These are phyloP conservation scores for Grallaria varia DNA, from an alignment of 2,113 vertebrate species.

Conservation along the genomic window DNA sequence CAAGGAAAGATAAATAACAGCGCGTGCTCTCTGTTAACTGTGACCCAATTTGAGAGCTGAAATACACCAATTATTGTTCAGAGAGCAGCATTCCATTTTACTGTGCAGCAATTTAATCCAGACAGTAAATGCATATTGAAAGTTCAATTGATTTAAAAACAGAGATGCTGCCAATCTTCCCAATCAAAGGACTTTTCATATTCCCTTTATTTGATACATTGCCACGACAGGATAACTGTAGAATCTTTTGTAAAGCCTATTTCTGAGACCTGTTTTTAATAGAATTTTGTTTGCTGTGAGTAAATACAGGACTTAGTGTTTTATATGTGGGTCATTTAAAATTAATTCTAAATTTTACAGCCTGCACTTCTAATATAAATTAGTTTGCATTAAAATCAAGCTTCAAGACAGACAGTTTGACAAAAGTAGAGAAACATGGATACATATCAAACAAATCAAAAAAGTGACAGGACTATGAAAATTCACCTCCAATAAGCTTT, in stretches of 20 bases:
- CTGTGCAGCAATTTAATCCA: background rate
- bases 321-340: background rate
- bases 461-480: background rate
- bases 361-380: background rate
- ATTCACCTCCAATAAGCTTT: background rate
- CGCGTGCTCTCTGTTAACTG: background rate
- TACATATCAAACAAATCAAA: background rate
- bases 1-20: background rate
- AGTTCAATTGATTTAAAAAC: background rate
- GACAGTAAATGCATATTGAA: constrained; percentile 26
- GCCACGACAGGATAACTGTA: background rate
- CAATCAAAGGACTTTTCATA: background rate
- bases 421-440: background rate
- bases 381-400: background rate
- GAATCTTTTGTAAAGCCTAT: background rate
- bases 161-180: background rate
- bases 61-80: constrained; percentile 3
- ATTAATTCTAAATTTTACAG: background rate
- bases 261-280: background rate
- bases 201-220: background rate
- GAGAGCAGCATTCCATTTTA: constrained; percentile 2
- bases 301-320: background rate
- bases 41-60: constrained; percentile 29
- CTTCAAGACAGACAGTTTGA: background rate
- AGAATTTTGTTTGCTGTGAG: background rate